Evolutionary conservation across 2,888 invertebrate species (phyloP), one percentile per base, ranked within the genome.

Genomic region (Dexiosoma caninum): DNA sequence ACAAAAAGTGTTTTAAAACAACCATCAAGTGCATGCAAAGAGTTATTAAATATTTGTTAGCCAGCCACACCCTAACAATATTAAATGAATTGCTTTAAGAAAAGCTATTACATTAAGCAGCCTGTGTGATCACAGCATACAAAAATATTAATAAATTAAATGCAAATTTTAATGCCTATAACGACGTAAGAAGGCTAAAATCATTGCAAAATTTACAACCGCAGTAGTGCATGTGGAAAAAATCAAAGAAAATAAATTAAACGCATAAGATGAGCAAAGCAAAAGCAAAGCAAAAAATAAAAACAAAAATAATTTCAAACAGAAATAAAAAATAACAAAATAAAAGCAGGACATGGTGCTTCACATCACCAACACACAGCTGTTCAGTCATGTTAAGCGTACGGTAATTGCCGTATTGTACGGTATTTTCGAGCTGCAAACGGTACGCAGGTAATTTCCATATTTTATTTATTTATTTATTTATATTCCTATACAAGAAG

Each of bases 51-150:
- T 51, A 66, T 59, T 57, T 62, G 10, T 44, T 35, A 59, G 82
- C 82, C 82, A 59, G 82, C 82, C 82, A 82, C 82, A 79, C 82
- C 82, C 79, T 70, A 40, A 82, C 79, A 72, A 62, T 66, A 70
- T 64, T 46, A 72, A 72, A 60, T 67, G 53, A 30, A 71, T 51
- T 72, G 14, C 19, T 51, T 40, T 21, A 14, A 35, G 53, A 37
- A 57, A 23, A 40, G n/a, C 42, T 53, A 27, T n/a, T 42, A 53
- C 71, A 55, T 27, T 57, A 19, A 60, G 12, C n/a, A 37, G 9
- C 3, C 16, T 7, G n/a, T 23, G 5, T 1, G 42, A 16, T 8
- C 21, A 53, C 0, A 32, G 30, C 21, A 0, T 32, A 21, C 30
- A 42, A 2, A 42, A 55, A 23, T 53, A 3, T 42, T 4, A 16